Base-by-base conservation (phyloP, 2,797 vertebrate species). In the Chelon labrosus region DNA sequence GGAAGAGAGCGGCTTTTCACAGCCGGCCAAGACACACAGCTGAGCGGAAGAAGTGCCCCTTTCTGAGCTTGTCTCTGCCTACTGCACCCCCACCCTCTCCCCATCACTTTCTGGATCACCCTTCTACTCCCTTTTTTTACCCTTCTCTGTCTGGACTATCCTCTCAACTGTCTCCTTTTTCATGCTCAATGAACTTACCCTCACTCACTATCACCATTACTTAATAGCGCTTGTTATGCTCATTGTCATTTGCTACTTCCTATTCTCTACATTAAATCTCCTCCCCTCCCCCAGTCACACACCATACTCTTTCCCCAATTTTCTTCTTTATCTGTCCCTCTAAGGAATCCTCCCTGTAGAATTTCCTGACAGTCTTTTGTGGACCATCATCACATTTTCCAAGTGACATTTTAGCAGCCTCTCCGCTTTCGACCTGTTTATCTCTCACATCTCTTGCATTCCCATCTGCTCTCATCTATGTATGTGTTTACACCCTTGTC, bases 1-100 rank as follows among this genome's bases (percentile, higher is more conserved):
- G 91, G 91, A 92, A 93, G 88, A 92, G 86, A 86, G 87, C 42
- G 63, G 89, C 90, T 91, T 92, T 93, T 93, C 92, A 93, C 89
- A 85, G 86, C 70, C 82, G 65, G 92, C 92, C 92, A 93, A 93
- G 85, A 82, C 85, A 74, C 88, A 78, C 92, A 93, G 92, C 92
- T 93, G 92, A 92, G 86, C 89, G 92, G 92, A 93, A 92, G 90
- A 84, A 41, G 66, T 87, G 70, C 70, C 88, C 87, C 83, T 82
- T 60, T 89, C 77, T 84, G 80, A 72, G 82, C 72, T 50, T 49
- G 66, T 75, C 80, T 64, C 68, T 20, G 37, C 72, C 74, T 20
- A 14, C 46, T 64, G 38, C 80, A 51, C 52, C 56, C 54, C 50
- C 62, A 2, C 55, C 70, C 60, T 25, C n/a, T 51, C 62, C 22